Evolutionary conservation across 2,888 invertebrate genomes (phyloP).

Genomic region (Campopleginae sp.): DNA sequence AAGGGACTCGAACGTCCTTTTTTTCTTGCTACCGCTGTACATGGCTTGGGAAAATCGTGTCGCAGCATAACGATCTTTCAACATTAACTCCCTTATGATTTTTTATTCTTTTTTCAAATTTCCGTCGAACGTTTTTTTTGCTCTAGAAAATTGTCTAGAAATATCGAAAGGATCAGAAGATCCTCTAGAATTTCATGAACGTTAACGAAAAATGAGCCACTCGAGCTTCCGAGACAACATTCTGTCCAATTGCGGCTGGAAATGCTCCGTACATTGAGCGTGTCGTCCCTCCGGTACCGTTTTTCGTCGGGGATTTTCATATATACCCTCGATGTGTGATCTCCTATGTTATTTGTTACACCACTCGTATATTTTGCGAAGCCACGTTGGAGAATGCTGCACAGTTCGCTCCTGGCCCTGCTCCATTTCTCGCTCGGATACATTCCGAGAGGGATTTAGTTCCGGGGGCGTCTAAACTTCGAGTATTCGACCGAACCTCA

Average conservation of each 20-base stretch:
- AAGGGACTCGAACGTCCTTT: not conserved
- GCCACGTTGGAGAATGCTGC: constrained; percentile 4
- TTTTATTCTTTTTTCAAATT: not conserved
- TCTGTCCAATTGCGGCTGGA: not conserved
- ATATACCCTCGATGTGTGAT: constrained; percentile 47
- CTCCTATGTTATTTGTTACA: constrained; percentile 12
- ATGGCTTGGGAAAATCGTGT: not conserved
- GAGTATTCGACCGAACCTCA: constrained; percentile 22
- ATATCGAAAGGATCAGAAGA: not conserved
- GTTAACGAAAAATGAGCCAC: not conserved
- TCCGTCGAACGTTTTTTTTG: not conserved
- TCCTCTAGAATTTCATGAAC: not conserved
- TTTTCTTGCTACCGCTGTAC: too few relatives aligned
- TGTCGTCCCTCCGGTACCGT: constrained; percentile 18
- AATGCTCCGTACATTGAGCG: not conserved
- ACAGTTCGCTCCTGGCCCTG: constrained; percentile 44
- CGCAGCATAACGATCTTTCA: not conserved
- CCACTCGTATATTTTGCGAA: not conserved
- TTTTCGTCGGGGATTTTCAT: constrained; percentile 43
- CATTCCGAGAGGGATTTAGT: constrained; percentile 24
- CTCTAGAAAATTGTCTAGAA: too few relatives aligned
- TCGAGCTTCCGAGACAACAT: not conserved
- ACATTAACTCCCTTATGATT: not conserved
- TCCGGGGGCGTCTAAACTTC: constrained; percentile 23
- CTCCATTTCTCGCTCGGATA: constrained; percentile 36